Base-by-base conservation (phyloP, 2,113 vertebrate species). In the Apaloderma vittatum region DNA sequence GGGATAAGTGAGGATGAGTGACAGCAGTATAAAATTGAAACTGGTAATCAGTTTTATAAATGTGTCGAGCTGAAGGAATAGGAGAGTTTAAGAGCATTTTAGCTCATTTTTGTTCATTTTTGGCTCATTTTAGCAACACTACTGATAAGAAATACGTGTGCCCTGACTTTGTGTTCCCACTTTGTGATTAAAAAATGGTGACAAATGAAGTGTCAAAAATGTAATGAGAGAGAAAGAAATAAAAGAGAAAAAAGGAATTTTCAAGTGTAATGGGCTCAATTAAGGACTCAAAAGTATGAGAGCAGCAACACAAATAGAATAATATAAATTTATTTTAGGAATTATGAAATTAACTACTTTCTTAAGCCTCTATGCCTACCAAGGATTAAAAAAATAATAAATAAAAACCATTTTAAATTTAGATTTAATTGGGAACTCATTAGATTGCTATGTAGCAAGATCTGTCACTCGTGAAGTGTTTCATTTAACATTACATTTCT, bases 391-490 rank as follows among this genome's bases (percentile, higher is more conserved):
- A 72, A 75, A 94, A 90, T 40, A 40, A 40, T 40, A 40, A 40
- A 4, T 66, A 66, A 94, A 81, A 75, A 94, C 88, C 10, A 7
- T 20, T 89, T 85, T 37, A 90, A 71, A 91, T 91, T 74, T 85
- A 45, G 24, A 59, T 78, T 89, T 93, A 91, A 78, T 82, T 88
- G 21, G 34, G 30, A 94, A 15, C 49, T 92, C 71, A 88, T 94
- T 88, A 85, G 68, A 59, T 32, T 52, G 18, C 72, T 68, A 37
- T 45, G 18, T 36, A 76, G 15, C 34, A 65, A 37, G 30, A 68
- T 65, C 54, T 88, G 48, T 76, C 0, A 0, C 30, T 81, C 81
- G 45, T 29, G 20, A 65, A 67, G 57, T 45, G 37, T 59, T 93
- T 89, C 55, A 80, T 91, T 83, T 66, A 93, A 58, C 58, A 45